A percentile compares a stretch with the other conserved stretches of the same genome.
phyloP scores from a whole-genome alignment of 2,113 vertebrate species.

The Pterocles orientalis region DNA sequence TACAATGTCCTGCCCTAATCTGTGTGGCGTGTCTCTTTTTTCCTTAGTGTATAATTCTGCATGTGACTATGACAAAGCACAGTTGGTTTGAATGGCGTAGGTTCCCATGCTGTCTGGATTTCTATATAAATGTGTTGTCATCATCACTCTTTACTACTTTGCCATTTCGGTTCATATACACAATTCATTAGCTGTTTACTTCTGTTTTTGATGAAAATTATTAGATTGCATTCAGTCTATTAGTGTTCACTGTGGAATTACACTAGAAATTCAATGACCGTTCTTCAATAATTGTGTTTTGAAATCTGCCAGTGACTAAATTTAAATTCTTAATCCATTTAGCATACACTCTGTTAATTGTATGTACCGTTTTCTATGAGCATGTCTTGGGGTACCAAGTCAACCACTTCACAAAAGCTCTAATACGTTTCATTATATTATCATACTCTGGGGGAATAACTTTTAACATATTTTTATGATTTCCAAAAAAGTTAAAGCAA shows the following conservation, averaged over 20 bases:
- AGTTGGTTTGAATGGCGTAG: not conserved
- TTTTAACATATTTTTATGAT: not conserved
- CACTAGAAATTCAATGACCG: not conserved
- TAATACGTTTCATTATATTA: not conserved
- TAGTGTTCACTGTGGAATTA: not conserved
- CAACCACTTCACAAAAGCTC: not conserved
- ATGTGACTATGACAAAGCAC: not conserved
- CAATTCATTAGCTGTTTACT: not conserved
- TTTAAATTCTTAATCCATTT: not conserved
- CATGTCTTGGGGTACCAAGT: not conserved
- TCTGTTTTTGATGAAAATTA: not conserved
- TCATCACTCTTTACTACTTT: not conserved
- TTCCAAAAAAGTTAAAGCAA: not conserved
- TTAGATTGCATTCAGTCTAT: not conserved
- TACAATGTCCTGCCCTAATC: not conserved
- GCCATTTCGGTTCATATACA: not conserved
- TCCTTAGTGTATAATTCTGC: not conserved
- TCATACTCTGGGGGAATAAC: not conserved
- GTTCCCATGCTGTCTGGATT: not conserved
- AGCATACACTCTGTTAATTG: not conserved
- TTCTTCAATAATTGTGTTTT: not conserved
- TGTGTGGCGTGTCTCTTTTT: not conserved
- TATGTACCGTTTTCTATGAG: not conserved
- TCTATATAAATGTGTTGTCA: not conserved
- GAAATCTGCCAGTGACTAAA: not conserved